phyloP scores from a whole-genome alignment of 1,140 invertebrate genomes.

The Berghia stephanieae region DNA sequence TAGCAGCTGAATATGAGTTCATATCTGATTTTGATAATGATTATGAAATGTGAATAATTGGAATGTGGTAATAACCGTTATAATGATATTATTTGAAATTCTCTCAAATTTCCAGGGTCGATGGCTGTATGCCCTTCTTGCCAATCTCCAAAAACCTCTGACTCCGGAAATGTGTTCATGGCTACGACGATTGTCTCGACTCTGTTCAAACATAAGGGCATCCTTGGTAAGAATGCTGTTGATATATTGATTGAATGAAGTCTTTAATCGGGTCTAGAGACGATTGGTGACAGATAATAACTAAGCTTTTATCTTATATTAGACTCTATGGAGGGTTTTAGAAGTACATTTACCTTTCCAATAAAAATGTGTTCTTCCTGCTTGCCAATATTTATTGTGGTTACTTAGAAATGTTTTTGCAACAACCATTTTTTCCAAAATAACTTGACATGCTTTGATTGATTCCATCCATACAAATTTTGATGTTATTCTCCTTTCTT shows the following conservation, averaged over 20 bases:
- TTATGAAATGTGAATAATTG: not conserved
- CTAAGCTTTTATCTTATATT: not conserved
- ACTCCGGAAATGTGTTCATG: conserved; percentile 72
- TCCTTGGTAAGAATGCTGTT: conserved; percentile 66
- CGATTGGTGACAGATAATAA: not conserved
- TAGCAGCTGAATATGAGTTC: too few species aligned
- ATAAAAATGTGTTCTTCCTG: not conserved
- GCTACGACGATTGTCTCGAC: conserved; percentile 70
- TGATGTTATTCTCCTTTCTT: not conserved
- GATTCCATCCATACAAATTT: not conserved
- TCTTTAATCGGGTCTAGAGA: not conserved
- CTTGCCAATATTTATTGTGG: not conserved
- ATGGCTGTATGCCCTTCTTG: conserved; percentile 73
- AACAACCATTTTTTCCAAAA: not conserved
- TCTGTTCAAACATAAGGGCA: conserved; percentile 69
- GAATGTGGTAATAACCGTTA: not conserved
- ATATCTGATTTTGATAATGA: too few species aligned
- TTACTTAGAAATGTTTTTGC: not conserved
- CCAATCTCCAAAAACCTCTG: conserved; percentile 72
- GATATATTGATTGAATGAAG: not conserved
- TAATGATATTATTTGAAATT: not conserved
- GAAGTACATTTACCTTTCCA: not conserved
- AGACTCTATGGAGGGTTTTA: not conserved
- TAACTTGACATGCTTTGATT: not conserved
- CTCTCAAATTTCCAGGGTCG: conserved; percentile 64